Evolutionary conservation across 1,140 invertebrate genomes (phyloP), one percentile per base, ranked within the genome.

Genomic region (Nasonia vitripennis): DNA sequence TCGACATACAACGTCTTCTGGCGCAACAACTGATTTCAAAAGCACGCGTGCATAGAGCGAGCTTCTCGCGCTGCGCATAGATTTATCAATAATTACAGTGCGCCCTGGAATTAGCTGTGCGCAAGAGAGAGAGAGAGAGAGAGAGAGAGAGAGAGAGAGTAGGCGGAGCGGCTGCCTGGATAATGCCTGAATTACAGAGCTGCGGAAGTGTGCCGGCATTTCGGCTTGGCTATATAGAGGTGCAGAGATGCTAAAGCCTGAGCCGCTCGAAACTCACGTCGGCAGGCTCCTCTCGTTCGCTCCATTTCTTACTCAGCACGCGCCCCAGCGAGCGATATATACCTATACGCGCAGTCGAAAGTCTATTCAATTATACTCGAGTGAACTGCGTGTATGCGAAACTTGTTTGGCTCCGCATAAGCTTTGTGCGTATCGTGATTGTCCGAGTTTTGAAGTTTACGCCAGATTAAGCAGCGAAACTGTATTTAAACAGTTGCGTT

Each of bases 61-160:
- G 84, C 84, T 81, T 85, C 55, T 62, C 17, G 55, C 6, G 27
- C 9, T 37, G 23, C 37, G 78, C 71, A 67, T 67, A 81, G 78
- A 80, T 85, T 85, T 85, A 85, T 85, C 68, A 85, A 85, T 85
- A 85, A 85, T 85, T 85, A 85, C 78, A 78, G 75, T 4, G 77
- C 41, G n/a, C 48, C 0, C 45, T 62, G 68, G 37, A 77, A 67
- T 75, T 70, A 82, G 14, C 48, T 62, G 7, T 62, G 7, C 34
- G 37, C 23, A 34, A 23, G 20, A 27, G 27, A 27, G 27, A 27
- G 27, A 27, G 27, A 27, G 1, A 27, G 27, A 27, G 27, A 27
- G 27, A 27, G 27, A 27, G 27, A 27, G 27, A 2, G 27, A 27
- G 27, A 27, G 27, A 27, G 27, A 27, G 27, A 68, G 6, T n/a